Evolutionary conservation across 2,888 invertebrate genomes (phyloP).

Genomic region (Andrena bucephala): DNA sequence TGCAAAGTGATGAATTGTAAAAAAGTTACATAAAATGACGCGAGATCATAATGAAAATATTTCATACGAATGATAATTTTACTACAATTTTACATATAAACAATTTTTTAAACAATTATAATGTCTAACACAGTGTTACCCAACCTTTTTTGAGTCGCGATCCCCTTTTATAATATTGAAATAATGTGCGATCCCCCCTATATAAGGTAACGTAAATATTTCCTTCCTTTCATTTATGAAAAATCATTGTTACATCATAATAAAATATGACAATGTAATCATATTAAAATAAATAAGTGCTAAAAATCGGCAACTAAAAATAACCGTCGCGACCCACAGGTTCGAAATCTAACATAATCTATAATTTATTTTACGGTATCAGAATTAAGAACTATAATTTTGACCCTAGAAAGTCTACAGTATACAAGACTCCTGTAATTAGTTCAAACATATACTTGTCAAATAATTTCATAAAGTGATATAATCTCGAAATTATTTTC

Average conservation of each 20-base stretch:
- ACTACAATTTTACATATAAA: slow-evolving; percentile 18
- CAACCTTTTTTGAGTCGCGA: too few species aligned
- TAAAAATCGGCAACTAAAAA: too few species aligned
- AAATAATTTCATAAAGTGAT: slow-evolving; percentile 21
- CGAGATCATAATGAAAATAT: slow-evolving; percentile 16
- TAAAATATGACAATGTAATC: too few species aligned
- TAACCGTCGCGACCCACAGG: too few species aligned
- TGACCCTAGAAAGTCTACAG: neutral
- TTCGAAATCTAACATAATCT: too few species aligned
- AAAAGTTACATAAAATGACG: slow-evolving; percentile 18
- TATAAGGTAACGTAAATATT: too few species aligned
- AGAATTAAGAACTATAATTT: slow-evolving; percentile 11
- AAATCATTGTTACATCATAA: too few species aligned
- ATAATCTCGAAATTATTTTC: slow-evolving; percentile 23
- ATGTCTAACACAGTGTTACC: slow-evolving; percentile 7
- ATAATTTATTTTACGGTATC: slow-evolving; percentile 24
- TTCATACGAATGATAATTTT: slow-evolving; percentile 14
- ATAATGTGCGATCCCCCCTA: too few species aligned
- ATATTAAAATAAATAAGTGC: too few species aligned
- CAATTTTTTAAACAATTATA: neutral
- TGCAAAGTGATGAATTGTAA: slow-evolving; percentile 13
- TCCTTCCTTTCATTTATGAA: too few species aligned
- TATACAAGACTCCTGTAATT: slow-evolving; percentile 24
- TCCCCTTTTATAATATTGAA: too few species aligned
- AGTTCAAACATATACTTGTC: slow-evolving; percentile 28